Conservation (phyloP, 2,797 vertebrate species). For the Trichosurus vulpecula region DNA sequence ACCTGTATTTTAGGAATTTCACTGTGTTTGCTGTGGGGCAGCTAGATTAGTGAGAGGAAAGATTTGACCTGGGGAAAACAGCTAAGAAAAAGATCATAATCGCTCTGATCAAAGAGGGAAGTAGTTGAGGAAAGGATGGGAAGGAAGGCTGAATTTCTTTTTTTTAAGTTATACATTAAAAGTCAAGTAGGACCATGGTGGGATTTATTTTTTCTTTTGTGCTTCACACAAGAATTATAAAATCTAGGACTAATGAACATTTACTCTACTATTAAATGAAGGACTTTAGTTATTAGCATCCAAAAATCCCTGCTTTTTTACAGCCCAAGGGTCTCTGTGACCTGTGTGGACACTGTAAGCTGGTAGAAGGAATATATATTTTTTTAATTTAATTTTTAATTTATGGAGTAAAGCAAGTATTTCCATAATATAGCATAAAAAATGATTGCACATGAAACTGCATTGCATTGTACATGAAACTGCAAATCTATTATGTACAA, state of each 20-base stretch:
- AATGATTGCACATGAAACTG: too few relatives aligned
- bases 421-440: too few relatives aligned
- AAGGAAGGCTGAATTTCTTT: not conserved
- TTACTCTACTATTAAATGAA: constrained; percentile 35
- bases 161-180: not conserved
- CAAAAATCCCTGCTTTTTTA: not conserved
- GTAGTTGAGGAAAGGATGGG: not conserved
- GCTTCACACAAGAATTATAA: constrained; percentile 63
- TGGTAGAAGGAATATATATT: not conserved
- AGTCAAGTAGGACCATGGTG: not conserved
- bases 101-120: not conserved
- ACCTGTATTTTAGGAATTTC: not conserved
- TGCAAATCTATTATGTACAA: too few relatives aligned
- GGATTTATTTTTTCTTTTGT: constrained; percentile 21
- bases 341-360: constrained; percentile 18
- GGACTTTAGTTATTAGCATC: constrained; percentile 63
- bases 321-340: not conserved
- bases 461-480: too few relatives aligned
- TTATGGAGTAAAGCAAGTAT: too few relatives aligned
- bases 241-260: constrained; percentile 54
- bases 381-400: too few relatives aligned
- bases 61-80: not conserved
- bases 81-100: not conserved
- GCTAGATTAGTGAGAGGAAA: not conserved
- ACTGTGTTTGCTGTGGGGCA: not conserved